Evolutionary conservation across 2,888 invertebrate species (phyloP).

Genomic region (Allolobophora icterica): DNA sequence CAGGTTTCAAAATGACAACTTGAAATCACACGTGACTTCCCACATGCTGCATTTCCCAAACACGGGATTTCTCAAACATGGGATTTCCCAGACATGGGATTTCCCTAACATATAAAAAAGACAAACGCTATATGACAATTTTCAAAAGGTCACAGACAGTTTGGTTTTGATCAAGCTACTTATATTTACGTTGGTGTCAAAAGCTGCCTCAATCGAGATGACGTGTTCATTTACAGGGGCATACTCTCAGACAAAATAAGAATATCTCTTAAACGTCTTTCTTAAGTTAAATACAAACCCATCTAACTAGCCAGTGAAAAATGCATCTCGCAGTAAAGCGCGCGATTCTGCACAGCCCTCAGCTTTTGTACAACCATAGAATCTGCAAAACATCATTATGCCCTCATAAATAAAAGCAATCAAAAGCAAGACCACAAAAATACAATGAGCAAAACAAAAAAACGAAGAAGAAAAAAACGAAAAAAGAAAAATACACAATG

Average conservation of each 20-base stretch:
- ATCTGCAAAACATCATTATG: neutral
- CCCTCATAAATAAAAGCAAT: neutral
- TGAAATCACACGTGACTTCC: too few species aligned
- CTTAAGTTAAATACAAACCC: slow-evolving; percentile 5
- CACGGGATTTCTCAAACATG: neutral
- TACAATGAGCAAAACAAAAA: neutral
- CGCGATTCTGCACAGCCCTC: neutral
- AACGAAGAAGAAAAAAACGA: neutral
- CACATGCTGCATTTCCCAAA: too few species aligned
- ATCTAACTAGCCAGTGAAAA: neutral
- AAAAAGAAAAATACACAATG: neutral
- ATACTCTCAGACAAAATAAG: neutral
- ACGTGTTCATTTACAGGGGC: neutral
- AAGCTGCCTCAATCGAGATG: neutral
- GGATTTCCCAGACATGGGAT: neutral
- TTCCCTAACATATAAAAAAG: neutral
- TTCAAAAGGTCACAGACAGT: neutral
- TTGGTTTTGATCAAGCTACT: neutral
- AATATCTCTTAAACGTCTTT: neutral
- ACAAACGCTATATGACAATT: neutral
- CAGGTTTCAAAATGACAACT: neutral
- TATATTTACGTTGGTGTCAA: neutral
- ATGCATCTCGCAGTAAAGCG: neutral
- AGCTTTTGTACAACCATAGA: neutral
- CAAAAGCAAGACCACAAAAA: slow-evolving; percentile 2